Base-by-base conservation (phyloP, 2,113 vertebrate species). In the Ceyx melanurus region DNA sequence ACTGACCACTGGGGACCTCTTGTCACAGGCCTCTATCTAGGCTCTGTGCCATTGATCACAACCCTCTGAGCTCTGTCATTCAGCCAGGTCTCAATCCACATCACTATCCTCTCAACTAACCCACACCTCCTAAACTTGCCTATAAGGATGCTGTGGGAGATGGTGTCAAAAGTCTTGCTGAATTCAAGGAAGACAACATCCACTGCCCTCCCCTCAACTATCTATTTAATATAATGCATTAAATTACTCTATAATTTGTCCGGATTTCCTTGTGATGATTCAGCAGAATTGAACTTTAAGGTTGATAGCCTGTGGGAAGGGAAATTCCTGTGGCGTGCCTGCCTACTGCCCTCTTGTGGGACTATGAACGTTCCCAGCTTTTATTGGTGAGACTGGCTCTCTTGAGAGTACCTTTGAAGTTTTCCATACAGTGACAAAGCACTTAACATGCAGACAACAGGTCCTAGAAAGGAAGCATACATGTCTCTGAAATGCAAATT, bases 291-390 rank as follows among this genome's bases (percentile, higher is more conserved):
- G 2, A 65, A 46, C 29, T 18, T 2, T 8, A 40, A 58, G 4
- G 6, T 5, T 22, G 23, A 6, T 43, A 7, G 3, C 9, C 20
- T 10, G 6, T 1, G 26, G 1, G 13, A 35, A 11, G 16, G 50
- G 22, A 17, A 57, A 87, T 86, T 66, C 31, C 29, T 2, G 3
- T 33, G 3, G 26, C 0, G 6, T 40, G n/a, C 31, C 53, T 54
- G 15, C 61, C 17, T 37, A 6, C 51, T 80, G 89, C 93, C 82
- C 82, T 89, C 94, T 87, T 20, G 54, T 82, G 90, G 82, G 19
- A 66, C 5, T 8, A 2, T 4, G 13, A 67, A 28, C 13, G 8
- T 22, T 15, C 31, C 4, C 57, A 57, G n/a, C 16, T 33, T n/a
- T 60, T 58, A 11, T 15, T 6, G 8, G 10, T 11, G 29, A 61